Conservation (phyloP, 2,797 vertebrate genomes). For the Sebastiscus tertius region DNA sequence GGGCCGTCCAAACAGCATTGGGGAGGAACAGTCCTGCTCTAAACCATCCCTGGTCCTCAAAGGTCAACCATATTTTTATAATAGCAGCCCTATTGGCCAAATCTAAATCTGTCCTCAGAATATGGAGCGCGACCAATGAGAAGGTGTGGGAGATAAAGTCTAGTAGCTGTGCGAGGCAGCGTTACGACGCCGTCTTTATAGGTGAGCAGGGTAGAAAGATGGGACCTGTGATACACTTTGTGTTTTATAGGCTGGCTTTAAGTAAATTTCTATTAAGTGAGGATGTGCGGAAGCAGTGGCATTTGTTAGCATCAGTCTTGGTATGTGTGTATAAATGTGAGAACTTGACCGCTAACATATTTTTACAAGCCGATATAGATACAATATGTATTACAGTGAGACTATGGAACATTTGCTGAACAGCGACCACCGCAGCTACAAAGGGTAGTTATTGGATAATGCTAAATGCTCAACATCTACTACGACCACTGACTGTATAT, state of each 20-base stretch:
- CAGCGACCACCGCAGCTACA: neutral
- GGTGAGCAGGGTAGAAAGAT: conserved; percentile 43
- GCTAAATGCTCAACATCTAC: neutral
- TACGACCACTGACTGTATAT: neutral
- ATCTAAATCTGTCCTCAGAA: conserved; percentile 77
- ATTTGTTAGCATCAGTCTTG: conserved; percentile 14
- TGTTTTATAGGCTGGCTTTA: conserved; percentile 53
- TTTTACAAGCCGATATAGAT: conserved; percentile 12
- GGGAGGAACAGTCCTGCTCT: conserved; percentile 48
- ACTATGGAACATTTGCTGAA: neutral
- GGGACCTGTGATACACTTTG: conserved; percentile 15
- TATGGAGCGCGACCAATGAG: conserved; percentile 50
- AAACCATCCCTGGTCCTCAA: conserved; percentile 70
- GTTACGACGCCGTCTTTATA: conserved; percentile 67
- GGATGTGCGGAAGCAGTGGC: conserved; percentile 2
- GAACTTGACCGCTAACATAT: neutral
- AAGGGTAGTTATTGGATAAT: neutral
- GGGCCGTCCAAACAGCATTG: conserved; percentile 68
- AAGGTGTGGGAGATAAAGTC: conserved; percentile 54
- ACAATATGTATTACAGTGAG: neutral
- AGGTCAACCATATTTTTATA: conserved; percentile 85
- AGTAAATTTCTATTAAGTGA: conserved; percentile 50
- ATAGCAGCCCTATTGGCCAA: conserved; percentile 74
- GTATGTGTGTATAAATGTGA: neutral
- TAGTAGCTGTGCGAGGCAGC: conserved; percentile 40